A percentile compares a stretch with the other conserved stretches of the same genome.
Evolutionary conservation across 1,140 invertebrate species (phyloP).

Genomic region (Eciton burchellii): DNA sequence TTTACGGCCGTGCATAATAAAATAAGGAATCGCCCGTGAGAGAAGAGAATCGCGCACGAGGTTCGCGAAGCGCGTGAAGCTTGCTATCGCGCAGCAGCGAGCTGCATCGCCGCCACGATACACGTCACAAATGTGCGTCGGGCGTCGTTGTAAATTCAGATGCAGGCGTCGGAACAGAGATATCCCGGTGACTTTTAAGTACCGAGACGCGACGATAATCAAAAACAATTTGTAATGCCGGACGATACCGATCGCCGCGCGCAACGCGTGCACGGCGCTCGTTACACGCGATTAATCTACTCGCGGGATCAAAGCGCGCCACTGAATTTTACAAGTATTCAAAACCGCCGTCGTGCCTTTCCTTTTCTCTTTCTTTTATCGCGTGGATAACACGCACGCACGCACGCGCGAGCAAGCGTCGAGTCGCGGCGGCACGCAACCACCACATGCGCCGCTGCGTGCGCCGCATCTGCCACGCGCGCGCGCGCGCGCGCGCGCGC

Average conservation of each 20-base stretch:
- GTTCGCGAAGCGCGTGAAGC: no score
- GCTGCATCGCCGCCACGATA: not conserved
- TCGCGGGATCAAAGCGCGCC: not conserved
- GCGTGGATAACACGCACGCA: not conserved
- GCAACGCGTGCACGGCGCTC: conserved; percentile 11
- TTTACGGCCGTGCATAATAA: conserved; percentile 24
- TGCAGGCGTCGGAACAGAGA: not conserved
- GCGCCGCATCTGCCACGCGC: conserved; percentile 52
- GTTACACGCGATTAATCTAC: conserved; percentile 27
- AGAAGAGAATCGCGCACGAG: not conserved
- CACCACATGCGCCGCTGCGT: no score
- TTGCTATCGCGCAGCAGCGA: no score
- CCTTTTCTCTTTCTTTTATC: not conserved
- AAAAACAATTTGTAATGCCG: conserved; percentile 45
- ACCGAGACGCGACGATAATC: conserved; percentile 38
- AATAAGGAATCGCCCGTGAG: conserved; percentile 13
- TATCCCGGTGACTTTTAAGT: conserved; percentile 3
- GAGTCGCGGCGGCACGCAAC: conserved; percentile 28
- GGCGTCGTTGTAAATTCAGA: conserved; percentile 9
- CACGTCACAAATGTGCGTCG: not conserved
- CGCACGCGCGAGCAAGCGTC: conserved; percentile 12
- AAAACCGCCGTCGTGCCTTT: conserved; percentile 1
- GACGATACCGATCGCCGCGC: conserved; percentile 29
- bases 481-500: conserved; percentile 50
- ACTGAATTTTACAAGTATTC: conserved; percentile 31